Evolutionary conservation across 2,888 invertebrate species (phyloP), one percentile per base, ranked within the genome.

Genomic region (Siphlonurus alternatus): DNA sequence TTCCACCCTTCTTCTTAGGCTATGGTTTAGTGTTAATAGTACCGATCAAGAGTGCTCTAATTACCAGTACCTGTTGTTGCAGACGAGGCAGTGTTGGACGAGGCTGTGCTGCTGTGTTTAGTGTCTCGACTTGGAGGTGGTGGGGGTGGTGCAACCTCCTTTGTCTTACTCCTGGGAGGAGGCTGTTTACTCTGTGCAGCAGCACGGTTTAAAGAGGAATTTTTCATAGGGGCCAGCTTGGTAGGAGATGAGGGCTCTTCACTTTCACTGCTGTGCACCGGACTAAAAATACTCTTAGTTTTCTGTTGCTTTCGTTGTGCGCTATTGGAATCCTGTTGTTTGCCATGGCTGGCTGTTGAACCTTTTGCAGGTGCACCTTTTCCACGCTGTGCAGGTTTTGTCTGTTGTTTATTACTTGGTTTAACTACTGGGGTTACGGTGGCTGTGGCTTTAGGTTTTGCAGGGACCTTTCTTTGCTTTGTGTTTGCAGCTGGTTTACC

Each of bases 231-330:
- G 51, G 70, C 74, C 20, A 76, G 66, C 71, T 80, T 81, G 1
- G 76, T 71, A 20, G 76, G 74, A 62, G 72, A 73, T 20, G 67
- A 66, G 18, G 67, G 66, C 56, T 70, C 71, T 66, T 81, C 80
- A 68, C 83, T 83, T 70, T 84, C 84, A n/a, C 84, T 83, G 67
- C 83, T 83, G 68, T 89, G 89, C 69, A 88, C 89, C 0, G 89
- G 89, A 63, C 89, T 89, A 71, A 89, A 89, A 71, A 89, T 89
- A 71, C 89, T 73, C 67, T 72, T 72, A 7, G 70, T 70, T 54
- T 70, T 64, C 18, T 60, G 64, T n/a, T 64, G 60, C 59, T 67
- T 24, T 60, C 65, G 61, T 71, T 68, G 2, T 70, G 70, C 10
- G 71, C 76, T 56, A n/a, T n/a, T n/a, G 78, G 78, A 70, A 79